Conservation (phyloP, 2,797 vertebrate species). For the Girardinus metallicus region DNA sequence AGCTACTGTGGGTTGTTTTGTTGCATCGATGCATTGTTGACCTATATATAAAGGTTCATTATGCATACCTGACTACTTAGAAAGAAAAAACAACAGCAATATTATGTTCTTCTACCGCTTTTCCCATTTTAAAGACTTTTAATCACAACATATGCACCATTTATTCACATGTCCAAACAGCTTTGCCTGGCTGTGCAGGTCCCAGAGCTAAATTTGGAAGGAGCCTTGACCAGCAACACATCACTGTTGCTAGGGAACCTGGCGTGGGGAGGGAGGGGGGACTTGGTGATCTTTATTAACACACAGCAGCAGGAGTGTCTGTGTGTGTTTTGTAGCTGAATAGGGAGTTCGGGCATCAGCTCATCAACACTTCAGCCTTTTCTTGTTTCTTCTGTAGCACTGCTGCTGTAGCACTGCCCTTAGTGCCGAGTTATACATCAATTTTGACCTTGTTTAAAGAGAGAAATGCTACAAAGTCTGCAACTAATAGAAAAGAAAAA, state of each 20-base stretch:
- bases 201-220: slow-evolving; percentile 70
- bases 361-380: slow-evolving; percentile 1
- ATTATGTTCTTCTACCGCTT: not conserved
- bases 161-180: slow-evolving; percentile 12
- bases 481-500: not conserved
- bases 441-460: not conserved
- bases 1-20: slow-evolving; percentile 29
- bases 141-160: slow-evolving; percentile 1
- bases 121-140: not conserved
- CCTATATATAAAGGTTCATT: not conserved
- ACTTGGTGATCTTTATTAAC: slow-evolving; percentile 48
- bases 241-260: slow-evolving; percentile 74
- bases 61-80: not conserved
- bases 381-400: not conserved
- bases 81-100: not conserved
- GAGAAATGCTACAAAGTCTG: not conserved
- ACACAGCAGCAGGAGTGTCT: slow-evolving; percentile 23
- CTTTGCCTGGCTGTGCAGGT: slow-evolving; percentile 17
- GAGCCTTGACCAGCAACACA: slow-evolving; percentile 57
- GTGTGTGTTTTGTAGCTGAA: slow-evolving; percentile 26
- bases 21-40: not conserved
- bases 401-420: not conserved
- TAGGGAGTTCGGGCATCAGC: slow-evolving; percentile 31
- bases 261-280: not conserved
- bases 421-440: not conserved